Evolutionary conservation across 2,888 invertebrate genomes (phyloP).

Genomic region (Neoaliturus tenellus): DNA sequence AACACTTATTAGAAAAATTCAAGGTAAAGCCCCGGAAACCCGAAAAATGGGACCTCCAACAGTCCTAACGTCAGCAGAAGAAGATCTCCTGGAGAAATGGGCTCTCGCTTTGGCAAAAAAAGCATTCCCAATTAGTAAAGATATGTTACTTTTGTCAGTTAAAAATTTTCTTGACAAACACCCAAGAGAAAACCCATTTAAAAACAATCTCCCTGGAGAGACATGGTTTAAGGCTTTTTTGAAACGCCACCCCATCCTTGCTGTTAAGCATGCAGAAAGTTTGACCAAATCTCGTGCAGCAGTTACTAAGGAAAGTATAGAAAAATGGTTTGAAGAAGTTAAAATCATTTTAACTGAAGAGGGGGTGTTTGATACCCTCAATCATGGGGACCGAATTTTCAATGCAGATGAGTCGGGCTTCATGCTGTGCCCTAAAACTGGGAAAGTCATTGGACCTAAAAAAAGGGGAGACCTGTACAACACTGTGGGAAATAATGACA

Average conservation of each 20-base stretch:
- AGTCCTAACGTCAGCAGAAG: not conserved
- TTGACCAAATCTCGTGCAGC: not conserved
- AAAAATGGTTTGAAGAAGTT: not conserved
- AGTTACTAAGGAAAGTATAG: not conserved
- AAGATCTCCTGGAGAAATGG: not conserved
- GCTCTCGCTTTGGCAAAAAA: not conserved
- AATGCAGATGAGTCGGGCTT: not conserved
- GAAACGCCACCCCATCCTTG: constrained; percentile 1
- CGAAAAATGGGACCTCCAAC: constrained; percentile 1
- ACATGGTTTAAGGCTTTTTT: constrained; percentile 39
- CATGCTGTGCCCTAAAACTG: not conserved
- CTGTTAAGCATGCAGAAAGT: not conserved
- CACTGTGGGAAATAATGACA: not conserved
- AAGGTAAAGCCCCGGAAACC: not conserved
- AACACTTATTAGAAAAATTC: not conserved
- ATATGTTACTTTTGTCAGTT: not conserved
- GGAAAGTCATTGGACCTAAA: not conserved
- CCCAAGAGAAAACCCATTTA: not conserved
- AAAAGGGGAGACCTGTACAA: not conserved
- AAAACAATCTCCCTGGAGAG: not conserved
- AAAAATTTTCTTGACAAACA: constrained; percentile 11
- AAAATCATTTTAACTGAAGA: not conserved
- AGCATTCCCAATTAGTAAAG: constrained; percentile 8
- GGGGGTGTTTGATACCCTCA: not conserved
- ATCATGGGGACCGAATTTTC: not conserved